These are phyloP conservation scores for Drosophila pallidifrons DNA, from an alignment of 1,140 invertebrate genomes.

Conservation along the genomic window DNA sequence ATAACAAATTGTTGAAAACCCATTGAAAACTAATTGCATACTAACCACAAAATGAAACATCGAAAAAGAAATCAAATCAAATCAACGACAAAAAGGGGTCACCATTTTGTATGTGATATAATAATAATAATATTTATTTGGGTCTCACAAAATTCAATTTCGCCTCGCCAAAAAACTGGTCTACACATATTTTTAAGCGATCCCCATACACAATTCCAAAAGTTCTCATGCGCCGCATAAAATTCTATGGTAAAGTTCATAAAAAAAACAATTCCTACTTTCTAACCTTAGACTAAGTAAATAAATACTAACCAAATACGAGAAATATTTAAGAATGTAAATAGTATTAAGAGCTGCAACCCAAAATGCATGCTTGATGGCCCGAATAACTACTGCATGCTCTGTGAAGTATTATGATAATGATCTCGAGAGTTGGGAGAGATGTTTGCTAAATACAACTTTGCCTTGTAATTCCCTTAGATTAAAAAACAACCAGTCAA, in stretches of 20 bases:
- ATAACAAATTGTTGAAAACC: slow-evolving; percentile 69
- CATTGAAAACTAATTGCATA: slow-evolving; percentile 72
- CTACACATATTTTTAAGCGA: slow-evolving; percentile 46
- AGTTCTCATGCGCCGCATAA: slow-evolving; percentile 38
- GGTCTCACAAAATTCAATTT: slow-evolving; percentile 43
- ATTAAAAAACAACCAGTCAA: slow-evolving; percentile 51
- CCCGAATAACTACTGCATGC: slow-evolving; percentile 27
- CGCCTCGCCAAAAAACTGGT: slow-evolving; percentile 32
- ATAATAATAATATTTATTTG: slow-evolving; percentile 27
- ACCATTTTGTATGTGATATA: slow-evolving; percentile 71
- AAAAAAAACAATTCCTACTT: slow-evolving; percentile 17
- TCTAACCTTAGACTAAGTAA: slow-evolving; percentile 36
- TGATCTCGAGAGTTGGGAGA: slow-evolving; percentile 11
- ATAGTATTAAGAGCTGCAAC: slow-evolving; percentile 5
- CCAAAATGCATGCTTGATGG: background rate
- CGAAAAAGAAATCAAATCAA: slow-evolving; percentile 38
- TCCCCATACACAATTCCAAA: slow-evolving; percentile 38
- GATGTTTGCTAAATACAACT: slow-evolving; percentile 15
- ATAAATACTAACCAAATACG: slow-evolving; percentile 39
- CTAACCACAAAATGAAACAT: slow-evolving; percentile 52
- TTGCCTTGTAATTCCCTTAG: slow-evolving; percentile 51
- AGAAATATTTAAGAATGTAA: slow-evolving; percentile 1
- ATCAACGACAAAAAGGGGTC: slow-evolving; percentile 34
- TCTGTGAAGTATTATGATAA: slow-evolving; percentile 32
- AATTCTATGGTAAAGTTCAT: slow-evolving; percentile 46